These are phyloP conservation scores for Epirrhoe alternata DNA, from an alignment of 2,888 invertebrate species.

Conservation along the genomic window DNA sequence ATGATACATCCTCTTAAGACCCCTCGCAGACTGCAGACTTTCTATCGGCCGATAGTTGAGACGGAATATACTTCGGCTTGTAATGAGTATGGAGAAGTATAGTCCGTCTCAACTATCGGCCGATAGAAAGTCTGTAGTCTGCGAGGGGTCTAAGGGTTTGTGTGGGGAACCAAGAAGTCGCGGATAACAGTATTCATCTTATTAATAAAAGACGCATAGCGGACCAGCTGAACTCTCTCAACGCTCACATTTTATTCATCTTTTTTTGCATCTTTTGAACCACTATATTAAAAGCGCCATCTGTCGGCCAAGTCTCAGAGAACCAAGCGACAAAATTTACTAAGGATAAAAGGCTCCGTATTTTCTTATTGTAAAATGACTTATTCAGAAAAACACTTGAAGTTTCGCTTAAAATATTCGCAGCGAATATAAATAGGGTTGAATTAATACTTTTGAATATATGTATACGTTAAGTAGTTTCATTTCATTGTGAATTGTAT, in stretches of 20 bases:
- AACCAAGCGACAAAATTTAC: constrained; percentile 12
- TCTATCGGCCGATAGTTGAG: too few species aligned
- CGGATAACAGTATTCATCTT: too few species aligned
- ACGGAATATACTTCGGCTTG: too few species aligned
- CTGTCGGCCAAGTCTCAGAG: not conserved
- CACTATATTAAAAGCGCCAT: not conserved
- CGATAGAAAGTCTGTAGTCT: too few species aligned
- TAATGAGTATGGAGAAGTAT: too few species aligned
- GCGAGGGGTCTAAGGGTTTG: too few species aligned
- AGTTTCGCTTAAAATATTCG: not conserved
- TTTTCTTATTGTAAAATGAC: constrained; percentile 11
- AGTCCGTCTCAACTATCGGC: too few species aligned
- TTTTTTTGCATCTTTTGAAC: constrained; percentile 4
- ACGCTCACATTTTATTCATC: not conserved
- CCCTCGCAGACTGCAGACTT: too few species aligned
- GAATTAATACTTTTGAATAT: not conserved
- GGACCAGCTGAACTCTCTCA: too few species aligned
- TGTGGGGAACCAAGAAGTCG: too few species aligned
- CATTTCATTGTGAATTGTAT: not conserved
- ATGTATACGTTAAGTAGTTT: not conserved
- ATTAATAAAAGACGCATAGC: too few species aligned
- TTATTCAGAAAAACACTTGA: constrained; percentile 16
- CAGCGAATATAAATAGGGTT: not conserved
- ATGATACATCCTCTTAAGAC: too few species aligned
- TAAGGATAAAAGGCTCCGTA: constrained; percentile 8